Evolutionary conservation across 92 coral and sea anemone genomes (phyloP), one percentile per base, ranked within the genome.

Genomic region (Pocillopora grandis): DNA sequence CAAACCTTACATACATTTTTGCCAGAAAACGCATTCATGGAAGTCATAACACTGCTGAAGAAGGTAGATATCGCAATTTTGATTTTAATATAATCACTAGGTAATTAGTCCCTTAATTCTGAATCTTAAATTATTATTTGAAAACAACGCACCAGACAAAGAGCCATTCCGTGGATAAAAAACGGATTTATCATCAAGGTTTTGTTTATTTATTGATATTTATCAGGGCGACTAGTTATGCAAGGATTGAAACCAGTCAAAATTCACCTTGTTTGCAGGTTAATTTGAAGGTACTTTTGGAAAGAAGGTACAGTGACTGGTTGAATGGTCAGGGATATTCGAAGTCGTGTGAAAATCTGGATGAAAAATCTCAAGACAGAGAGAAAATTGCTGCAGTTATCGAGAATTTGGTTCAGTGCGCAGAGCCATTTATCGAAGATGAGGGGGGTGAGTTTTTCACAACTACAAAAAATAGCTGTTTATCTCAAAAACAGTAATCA

Each of bases 301-400:
- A 71, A 36, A 66, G 42, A 61, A 70, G 42, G 11, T 81, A 81
- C 85, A 81, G 60, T 12, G 85, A 81, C 42, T 81, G 85, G 78
- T 35, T 81, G 20, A 70, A 71, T 11, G 70, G 67, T 9, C 71
- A 71, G 60, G 14, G 21, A 11, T 64, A 1, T 70, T 12, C 48
- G 55, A 62, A 60, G 5, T 71, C 85, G 27, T 59, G 48, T 81
- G 85, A 36, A 19, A 65, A 48, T 19, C 76, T 58, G 71, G 35
- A 57, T 17, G 49, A 31, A 11, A 49, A 69, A 66, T 59, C 55
- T 57, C 76, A 58, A 6, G 12, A 59, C 60, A 81, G 61, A 21
- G 78, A 71, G 69, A 58, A 81, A 59, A 60, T 71, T 60, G 77
- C 35, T 58, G 71, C 78, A 58, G 7, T 81, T 60, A 71, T 81